These are phyloP conservation scores for Scaptodrosophila lebanonensis DNA, from an alignment of 1,140 invertebrate species.

Conservation along the genomic window DNA sequence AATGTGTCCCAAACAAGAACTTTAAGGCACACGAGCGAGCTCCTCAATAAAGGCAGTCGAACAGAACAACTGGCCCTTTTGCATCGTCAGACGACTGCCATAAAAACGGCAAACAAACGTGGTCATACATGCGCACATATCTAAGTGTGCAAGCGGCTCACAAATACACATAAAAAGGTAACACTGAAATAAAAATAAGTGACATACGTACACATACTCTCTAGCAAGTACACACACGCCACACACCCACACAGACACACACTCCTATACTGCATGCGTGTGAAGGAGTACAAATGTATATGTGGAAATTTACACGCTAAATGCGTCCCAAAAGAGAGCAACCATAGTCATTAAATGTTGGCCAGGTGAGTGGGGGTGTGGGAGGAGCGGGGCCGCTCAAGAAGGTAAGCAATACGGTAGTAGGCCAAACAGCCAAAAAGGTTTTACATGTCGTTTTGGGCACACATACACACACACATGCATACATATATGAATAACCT, in stretches of 20 bases:
- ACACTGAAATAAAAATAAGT: conserved; percentile 65
- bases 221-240: conserved; percentile 32
- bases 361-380: conserved; percentile 37
- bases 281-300: conserved; percentile 68
- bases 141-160: conserved; percentile 1
- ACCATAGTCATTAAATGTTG: conserved; percentile 72
- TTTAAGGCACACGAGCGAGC: conserved; percentile 3
- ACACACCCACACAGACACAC: conserved; percentile 18
- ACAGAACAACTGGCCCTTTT: conserved; percentile 15
- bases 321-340: conserved; percentile 68
- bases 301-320: conserved; percentile 67
- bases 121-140: conserved; percentile 18
- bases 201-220: conserved; percentile 58
- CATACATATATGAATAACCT: conserved; percentile 10
- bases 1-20: conserved; percentile 32
- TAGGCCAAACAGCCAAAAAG: conserved; percentile 53
- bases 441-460: conserved; percentile 69
- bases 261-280: conserved; percentile 61
- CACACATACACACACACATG: conserved; percentile 9
- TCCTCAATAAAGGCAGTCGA: conserved; percentile 11
- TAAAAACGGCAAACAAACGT: conserved; percentile 47
- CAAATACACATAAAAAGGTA: conserved; percentile 54
- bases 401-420: conserved; percentile 1
- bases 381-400: not conserved
- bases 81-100: too few species aligned